Percentiles rank a stretch among this genome's conserved stretches.
phyloP scores from a whole-genome alignment of 1,140 invertebrate species.

The Heliconius melpomene region DNA sequence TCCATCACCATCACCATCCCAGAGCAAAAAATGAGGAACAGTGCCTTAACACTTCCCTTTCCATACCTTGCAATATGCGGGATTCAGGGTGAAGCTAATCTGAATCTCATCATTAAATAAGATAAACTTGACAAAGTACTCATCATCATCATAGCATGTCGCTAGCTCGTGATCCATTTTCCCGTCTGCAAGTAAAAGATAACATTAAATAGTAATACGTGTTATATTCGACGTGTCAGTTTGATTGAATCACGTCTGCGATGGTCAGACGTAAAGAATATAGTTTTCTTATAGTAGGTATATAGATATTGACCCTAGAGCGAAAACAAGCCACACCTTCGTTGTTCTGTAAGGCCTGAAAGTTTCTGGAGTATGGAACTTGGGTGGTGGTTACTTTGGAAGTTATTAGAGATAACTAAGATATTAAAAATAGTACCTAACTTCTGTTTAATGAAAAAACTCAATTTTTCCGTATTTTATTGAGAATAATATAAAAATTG shows the following conservation, averaged over 20 bases:
- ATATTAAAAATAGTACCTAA: too few species aligned
- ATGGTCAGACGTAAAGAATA: background rate
- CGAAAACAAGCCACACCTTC: too few species aligned
- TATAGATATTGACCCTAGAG: background rate
- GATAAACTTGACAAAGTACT: background rate
- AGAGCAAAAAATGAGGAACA: too few species aligned
- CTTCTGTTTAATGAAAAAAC: too few species aligned
- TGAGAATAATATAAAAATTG: too few species aligned
- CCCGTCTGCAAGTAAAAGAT: conserved; percentile 25
- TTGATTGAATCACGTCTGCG: conserved; percentile 26
- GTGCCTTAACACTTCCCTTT: background rate
- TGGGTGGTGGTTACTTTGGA: too few species aligned
- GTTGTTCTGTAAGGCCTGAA: too few species aligned
- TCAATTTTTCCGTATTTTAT: too few species aligned
- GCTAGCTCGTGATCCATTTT: background rate
- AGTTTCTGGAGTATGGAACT: too few species aligned
- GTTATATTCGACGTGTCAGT: conserved; percentile 8
- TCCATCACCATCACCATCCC: too few species aligned
- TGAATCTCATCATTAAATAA: background rate
- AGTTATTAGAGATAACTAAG: too few species aligned
- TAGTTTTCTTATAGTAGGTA: background rate
- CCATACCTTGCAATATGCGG: background rate
- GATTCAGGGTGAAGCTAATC: background rate
- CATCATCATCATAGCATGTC: background rate
- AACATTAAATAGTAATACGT: conserved; percentile 18